A percentile compares a stretch with the other conserved stretches of the same genome.
These are phyloP conservation scores for Patella vulgata DNA, from an alignment of 1,140 invertebrate genomes.

Conservation along the genomic window DNA sequence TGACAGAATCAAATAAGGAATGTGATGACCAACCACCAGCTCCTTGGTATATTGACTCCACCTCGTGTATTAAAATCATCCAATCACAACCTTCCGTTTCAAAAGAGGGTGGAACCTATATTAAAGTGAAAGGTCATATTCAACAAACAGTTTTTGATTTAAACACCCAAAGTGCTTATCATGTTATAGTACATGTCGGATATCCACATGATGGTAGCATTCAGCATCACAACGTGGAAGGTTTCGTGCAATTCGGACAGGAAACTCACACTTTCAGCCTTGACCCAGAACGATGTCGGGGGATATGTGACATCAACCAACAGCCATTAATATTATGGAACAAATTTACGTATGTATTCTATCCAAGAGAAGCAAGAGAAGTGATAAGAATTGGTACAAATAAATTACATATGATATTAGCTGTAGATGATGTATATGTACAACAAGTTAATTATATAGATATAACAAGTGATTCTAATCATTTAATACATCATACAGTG, in stretches of 20 bases:
- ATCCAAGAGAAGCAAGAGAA: constrained; percentile 11
- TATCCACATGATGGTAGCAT: constrained; percentile 10
- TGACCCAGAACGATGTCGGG: constrained; percentile 13
- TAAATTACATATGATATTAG: constrained; percentile 5
- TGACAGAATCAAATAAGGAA: constrained; percentile 9
- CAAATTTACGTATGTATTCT: constrained; percentile 34
- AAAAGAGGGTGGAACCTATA: constrained; percentile 6
- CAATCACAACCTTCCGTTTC: constrained; percentile 2
- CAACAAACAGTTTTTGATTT: constrained; percentile 7
- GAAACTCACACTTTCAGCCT: constrained; percentile 15
- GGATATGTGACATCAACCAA: constrained; percentile 8
- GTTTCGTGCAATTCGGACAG: constrained; percentile 13
- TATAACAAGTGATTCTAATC: not conserved
- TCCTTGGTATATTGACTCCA: constrained; percentile 12
- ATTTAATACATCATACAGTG: constrained; percentile 19
- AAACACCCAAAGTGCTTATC: constrained; percentile 1
- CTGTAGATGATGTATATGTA: constrained; percentile 26
- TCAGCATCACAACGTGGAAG: constrained; percentile 16
- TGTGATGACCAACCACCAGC: constrained; percentile 17
- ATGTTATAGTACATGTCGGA: constrained; percentile 16
- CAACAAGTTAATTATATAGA: constrained; percentile 17
- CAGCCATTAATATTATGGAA: constrained; percentile 30
- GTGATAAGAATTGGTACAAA: constrained; percentile 18
- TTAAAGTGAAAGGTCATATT: constrained; percentile 10
- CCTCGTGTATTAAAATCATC: constrained; percentile 2